A percentile compares a stretch with the other conserved stretches of the same genome.
Evolutionary conservation across 2,888 invertebrate genomes (phyloP).

Genomic region (Furcula furcula): DNA sequence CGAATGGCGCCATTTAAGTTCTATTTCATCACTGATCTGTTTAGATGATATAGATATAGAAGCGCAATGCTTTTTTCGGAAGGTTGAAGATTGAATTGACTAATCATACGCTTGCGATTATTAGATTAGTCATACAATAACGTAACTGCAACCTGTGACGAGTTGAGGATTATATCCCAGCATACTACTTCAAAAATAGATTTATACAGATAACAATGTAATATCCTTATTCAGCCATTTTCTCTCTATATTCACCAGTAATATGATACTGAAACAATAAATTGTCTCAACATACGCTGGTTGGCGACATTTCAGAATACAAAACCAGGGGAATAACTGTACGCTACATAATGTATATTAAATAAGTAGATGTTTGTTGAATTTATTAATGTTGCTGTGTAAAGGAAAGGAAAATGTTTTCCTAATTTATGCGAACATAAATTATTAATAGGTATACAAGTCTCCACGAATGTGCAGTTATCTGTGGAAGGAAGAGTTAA

Average conservation of each 20-base stretch:
- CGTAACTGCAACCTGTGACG: no score
- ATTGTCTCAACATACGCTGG: conserved; percentile 1
- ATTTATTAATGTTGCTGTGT: conserved; percentile 45
- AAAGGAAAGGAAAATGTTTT: conserved; percentile 51
- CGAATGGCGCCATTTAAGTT: conserved; percentile 8
- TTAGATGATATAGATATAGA: neutral
- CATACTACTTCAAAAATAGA: no score
- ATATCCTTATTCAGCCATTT: no score
- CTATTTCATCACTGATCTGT: conserved; percentile 9
- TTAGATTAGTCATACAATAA: no score
- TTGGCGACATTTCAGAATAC: neutral
- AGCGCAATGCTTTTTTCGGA: neutral
- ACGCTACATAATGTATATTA: conserved; percentile 10
- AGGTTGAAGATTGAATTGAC: no score
- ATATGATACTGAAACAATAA: conserved; percentile 1
- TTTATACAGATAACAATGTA: no score
- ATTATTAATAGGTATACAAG: conserved; percentile 58
- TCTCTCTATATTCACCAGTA: no score
- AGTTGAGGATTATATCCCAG: no score
- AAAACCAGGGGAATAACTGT: conserved; percentile 9
- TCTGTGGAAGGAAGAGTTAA: conserved; percentile 60
- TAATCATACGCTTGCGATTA: no score
- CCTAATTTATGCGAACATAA: conserved; percentile 61
- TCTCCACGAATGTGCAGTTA: conserved; percentile 39
- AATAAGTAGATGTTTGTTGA: conserved; percentile 23